Evolutionary conservation across 2,797 vertebrate species (phyloP).

Genomic region (Sebastes matsubarae): DNA sequence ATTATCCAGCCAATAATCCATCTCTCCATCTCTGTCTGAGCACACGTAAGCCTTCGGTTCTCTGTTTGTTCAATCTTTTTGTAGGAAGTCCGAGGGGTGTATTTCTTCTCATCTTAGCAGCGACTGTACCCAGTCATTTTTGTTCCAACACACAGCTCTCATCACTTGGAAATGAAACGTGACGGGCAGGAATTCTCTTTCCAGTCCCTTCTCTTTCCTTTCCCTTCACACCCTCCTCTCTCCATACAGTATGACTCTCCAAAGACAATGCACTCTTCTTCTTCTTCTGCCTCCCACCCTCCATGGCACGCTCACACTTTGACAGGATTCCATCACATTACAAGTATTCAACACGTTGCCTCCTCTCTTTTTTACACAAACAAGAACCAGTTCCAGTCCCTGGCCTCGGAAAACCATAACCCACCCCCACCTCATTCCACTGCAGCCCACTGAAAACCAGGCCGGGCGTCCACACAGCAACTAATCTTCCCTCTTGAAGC

Average conservation of each 20-base stretch:
- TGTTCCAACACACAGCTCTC: conserved; percentile 31
- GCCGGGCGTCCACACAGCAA: conserved; percentile 21
- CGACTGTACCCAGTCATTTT: conserved; percentile 25
- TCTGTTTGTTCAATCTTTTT: conserved; percentile 25
- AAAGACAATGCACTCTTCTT: conserved; percentile 69
- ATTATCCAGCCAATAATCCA: conserved; percentile 11
- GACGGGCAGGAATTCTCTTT: conserved; percentile 46
- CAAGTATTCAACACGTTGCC: conserved; percentile 54
- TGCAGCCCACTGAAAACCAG: conserved; percentile 62
- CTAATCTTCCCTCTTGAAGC: conserved; percentile 44
- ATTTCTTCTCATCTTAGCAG: conserved; percentile 25
- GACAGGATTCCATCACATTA: conserved; percentile 54
- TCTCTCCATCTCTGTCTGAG: conserved; percentile 22
- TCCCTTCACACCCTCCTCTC: conserved; percentile 38
- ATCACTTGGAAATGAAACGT: conserved; percentile 61
- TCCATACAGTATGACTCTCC: conserved; percentile 3
- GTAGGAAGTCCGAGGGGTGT: not conserved
- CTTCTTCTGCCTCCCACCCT: conserved; percentile 50
- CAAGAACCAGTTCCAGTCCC: conserved; percentile 48
- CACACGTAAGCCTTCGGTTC: conserved; percentile 7
- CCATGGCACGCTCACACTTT: conserved; percentile 42
- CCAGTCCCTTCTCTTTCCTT: conserved; percentile 34
- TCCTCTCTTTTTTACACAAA: conserved; percentile 51
- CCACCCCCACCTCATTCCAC: conserved; percentile 62
- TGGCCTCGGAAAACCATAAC: conserved; percentile 56